Percentiles rank a stretch among this genome's conserved stretches.
Conservation (phyloP, 2,113 vertebrate genomes). For the Lepidothrix coronata region DNA sequence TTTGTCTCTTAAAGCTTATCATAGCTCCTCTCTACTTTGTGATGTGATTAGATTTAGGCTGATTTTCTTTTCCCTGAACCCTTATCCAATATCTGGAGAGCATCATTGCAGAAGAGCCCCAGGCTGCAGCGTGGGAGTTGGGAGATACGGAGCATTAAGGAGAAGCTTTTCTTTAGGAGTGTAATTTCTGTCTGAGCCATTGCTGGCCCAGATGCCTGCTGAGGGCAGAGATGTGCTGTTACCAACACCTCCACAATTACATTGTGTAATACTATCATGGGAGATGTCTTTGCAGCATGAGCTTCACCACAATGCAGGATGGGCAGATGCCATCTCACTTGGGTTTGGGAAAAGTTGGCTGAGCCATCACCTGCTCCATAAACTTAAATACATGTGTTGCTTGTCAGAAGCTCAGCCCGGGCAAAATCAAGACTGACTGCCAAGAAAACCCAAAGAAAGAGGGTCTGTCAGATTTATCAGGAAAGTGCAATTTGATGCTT, state of each 20-base stretch:
- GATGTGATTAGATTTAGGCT: slow-evolving; percentile 57
- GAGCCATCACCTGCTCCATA: background rate
- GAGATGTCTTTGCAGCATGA: rapidly evolving
- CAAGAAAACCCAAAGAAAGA: background rate
- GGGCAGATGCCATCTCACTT: background rate
- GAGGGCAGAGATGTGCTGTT: background rate
- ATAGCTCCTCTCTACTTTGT: background rate
- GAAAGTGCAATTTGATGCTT: slow-evolving; percentile 1
- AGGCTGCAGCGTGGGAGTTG: background rate
- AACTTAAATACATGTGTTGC: rapidly evolving
- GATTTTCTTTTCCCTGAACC: slow-evolving; percentile 63
- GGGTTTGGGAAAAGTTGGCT: background rate
- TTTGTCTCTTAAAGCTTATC: slow-evolving; percentile 4
- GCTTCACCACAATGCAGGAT: background rate
- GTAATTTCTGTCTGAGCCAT: background rate
- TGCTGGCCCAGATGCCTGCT: background rate
- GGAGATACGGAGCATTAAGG: background rate
- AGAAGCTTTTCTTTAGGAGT: background rate
- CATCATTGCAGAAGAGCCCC: background rate
- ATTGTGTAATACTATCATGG: background rate
- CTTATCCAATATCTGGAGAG: slow-evolving; percentile 65
- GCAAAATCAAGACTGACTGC: background rate
- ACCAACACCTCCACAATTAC: background rate
- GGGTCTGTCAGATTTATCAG: background rate
- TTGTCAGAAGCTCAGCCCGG: background rate